Evolutionary conservation across 2,888 invertebrate species (phyloP).

Genomic region (Tetranychus piercei): DNA sequence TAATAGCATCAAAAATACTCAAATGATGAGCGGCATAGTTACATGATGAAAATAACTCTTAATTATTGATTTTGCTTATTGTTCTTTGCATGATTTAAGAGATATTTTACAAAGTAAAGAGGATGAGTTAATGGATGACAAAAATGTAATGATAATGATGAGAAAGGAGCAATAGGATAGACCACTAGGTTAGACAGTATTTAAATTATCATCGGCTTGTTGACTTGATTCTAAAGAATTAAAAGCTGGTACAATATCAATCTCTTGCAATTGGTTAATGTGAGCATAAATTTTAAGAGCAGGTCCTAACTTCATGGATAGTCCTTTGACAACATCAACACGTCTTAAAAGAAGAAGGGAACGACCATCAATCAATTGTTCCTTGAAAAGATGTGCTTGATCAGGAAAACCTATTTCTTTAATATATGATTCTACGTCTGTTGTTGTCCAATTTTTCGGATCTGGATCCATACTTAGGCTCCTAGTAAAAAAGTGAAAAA

Average conservation of each 20-base stretch:
- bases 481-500: not conserved
- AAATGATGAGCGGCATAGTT: too few species aligned
- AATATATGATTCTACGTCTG: slow-evolving; percentile 52
- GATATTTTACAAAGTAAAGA: too few species aligned
- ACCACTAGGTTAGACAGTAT: too few species aligned
- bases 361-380: slow-evolving; percentile 72
- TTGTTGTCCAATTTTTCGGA: slow-evolving; percentile 60
- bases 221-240: not conserved
- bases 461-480: slow-evolving; percentile 32
- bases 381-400: slow-evolving; percentile 14
- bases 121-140: too few species aligned
- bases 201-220: not conserved
- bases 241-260: slow-evolving; percentile 2
- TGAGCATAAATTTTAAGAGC: slow-evolving; percentile 65
- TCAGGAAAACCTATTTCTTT: slow-evolving; percentile 17
- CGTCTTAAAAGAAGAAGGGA: slow-evolving; percentile 63
- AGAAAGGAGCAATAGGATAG: too few species aligned
- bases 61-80: too few species aligned
- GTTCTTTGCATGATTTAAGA: too few species aligned
- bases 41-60: too few species aligned
- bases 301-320: slow-evolving; percentile 66
- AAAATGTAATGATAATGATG: too few species aligned
- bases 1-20: too few species aligned
- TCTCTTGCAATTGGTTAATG: slow-evolving; percentile 48
- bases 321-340: slow-evolving; percentile 58